Base-by-base conservation (phyloP, 2,888 invertebrate species). In the Hipparchia semele region DNA sequence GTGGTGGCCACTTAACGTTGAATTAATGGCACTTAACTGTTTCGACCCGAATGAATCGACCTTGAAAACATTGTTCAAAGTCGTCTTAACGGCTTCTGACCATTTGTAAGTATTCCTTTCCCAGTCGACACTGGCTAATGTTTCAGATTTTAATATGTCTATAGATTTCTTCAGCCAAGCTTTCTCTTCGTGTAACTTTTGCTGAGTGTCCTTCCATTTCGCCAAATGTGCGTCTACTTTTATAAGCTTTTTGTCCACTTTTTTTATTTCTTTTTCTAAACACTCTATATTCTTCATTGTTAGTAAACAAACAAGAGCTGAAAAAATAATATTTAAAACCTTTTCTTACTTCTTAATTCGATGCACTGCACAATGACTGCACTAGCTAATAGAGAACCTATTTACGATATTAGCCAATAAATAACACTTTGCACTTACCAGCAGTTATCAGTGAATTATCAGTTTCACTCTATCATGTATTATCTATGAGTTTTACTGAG, bases 21-120 rank as follows among this genome's bases (percentile, higher is more conserved):
- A 97, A 91, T 99, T 99, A 80, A 99, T 98, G 0, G 97, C 96
- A 76, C 96, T 95, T 74, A 97, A 86, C 86, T 99, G 99, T 82
- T 97, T 95, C 0, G 96, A 95, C 70, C 98, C 95, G 82, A 98
- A 97, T 2, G 88, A 83, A 6, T 95, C 86, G 65, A 98, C 95
- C 74, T 95, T 94, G 84, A 98, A 99, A 2, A 94, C 91, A 72
- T 95, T 89, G 68, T 92, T 94, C 68, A 97, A 84, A 0, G 92
- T 88, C 58, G 90, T 89, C 60, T 89, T 84, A 1, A 98, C 88
- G 76, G 95, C 90, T 7, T 92, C 84, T 0, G 97, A 96, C 98
- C 98, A 98, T 33, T 94, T 86, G 81, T 97, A 98, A 78, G 95
- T 94, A 61, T 84, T 87, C 45, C 89, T 89, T 71, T 89, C 86